Percentiles rank a stretch among this genome's conserved stretches.
phyloP scores from a whole-genome alignment of 2,888 invertebrate species.

The Cantharis rustica region DNA sequence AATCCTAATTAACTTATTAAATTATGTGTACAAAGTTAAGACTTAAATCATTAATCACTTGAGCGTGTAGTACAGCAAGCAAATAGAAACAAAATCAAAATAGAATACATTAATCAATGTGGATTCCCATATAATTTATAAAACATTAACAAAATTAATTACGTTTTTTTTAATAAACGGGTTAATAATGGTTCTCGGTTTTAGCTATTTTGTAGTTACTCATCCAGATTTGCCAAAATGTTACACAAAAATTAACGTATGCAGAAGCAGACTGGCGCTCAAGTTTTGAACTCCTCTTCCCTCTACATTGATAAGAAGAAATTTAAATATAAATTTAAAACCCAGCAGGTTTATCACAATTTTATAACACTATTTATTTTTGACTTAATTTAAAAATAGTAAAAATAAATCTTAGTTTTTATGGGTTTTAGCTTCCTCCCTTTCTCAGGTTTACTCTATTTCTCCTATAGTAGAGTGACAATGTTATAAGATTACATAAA shows the following conservation, averaged over 20 bases:
- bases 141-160: not conserved
- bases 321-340: not conserved
- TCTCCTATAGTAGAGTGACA: no score
- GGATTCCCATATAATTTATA: not conserved
- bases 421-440: no score
- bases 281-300: not conserved
- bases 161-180: not conserved
- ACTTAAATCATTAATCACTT: constrained; percentile 1
- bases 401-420: no score
- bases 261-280: not conserved
- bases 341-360: no score
- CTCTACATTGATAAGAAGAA: not conserved
- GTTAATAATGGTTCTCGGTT: not conserved
- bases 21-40: not conserved
- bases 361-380: no score
- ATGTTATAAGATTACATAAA: no score
- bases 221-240: not conserved
- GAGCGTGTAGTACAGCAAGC: not conserved
- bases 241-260: not conserved
- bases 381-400: no score
- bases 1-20: not conserved
- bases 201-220: not conserved
- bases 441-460: no score
- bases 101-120: not conserved
- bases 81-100: not conserved